A percentile compares a stretch with the other conserved stretches of the same genome.
Conservation (phyloP, 23 tunicate genomes). For the Ascidia mentula region DNA sequence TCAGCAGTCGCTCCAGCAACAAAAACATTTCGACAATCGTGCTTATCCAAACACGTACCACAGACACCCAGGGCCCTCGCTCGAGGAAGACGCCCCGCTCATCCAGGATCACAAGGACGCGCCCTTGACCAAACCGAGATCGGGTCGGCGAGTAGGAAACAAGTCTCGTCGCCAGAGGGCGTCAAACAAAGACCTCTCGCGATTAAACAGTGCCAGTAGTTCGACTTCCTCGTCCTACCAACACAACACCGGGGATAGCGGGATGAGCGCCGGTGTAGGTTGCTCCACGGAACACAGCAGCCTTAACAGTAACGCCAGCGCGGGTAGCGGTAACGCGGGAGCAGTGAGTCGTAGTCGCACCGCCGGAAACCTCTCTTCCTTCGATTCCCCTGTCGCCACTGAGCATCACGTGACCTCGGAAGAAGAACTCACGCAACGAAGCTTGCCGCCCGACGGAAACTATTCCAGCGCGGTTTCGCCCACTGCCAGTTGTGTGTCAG, state of each 20-base stretch:
- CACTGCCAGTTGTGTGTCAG: conserved; percentile 55
- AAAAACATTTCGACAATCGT: neutral
- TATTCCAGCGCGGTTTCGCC: conserved; percentile 52
- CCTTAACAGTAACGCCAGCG: conserved; percentile 64
- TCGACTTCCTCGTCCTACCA: conserved; percentile 63
- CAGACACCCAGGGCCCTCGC: neutral
- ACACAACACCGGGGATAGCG: conserved; percentile 92
- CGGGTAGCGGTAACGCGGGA: conserved; percentile 18
- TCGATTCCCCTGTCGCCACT: neutral
- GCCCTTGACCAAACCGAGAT: neutral
- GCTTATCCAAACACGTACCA: neutral
- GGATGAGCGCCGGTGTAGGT: conserved; percentile 91
- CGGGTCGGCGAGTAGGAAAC: neutral
- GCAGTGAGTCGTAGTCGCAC: conserved; percentile 40
- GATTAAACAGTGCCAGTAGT: conserved; percentile 66
- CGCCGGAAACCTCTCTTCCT: conserved; percentile 41
- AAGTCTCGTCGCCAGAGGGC: conserved; percentile 22
- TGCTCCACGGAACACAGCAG: conserved; percentile 78
- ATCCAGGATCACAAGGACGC: neutral
- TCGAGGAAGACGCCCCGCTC: conserved; percentile 15
- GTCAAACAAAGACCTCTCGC: conserved; percentile 8
- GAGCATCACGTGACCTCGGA: neutral
- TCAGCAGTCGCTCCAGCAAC: no score
- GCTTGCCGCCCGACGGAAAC: conserved; percentile 14
- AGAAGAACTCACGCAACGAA: neutral